Percentiles rank a stretch among this genome's conserved stretches.
Evolutionary conservation across 2,113 vertebrate genomes (phyloP).

Genomic region (Ondatra zibethicus): DNA sequence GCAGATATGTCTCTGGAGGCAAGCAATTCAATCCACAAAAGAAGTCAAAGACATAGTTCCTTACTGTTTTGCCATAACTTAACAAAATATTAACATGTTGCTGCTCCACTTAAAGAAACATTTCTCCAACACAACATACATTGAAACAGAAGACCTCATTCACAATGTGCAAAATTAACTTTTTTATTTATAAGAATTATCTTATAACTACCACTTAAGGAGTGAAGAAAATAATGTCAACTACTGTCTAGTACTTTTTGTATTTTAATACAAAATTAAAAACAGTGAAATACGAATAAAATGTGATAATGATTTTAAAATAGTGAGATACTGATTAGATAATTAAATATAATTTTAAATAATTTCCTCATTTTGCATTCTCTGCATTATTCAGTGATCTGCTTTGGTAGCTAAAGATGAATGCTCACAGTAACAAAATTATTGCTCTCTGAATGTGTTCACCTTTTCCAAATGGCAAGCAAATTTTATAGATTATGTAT

Average conservation of each 20-base stretch:
- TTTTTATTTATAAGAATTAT: neutral
- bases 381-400: neutral
- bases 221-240: neutral
- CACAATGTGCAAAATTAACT: neutral
- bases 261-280: neutral
- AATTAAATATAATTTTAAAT: neutral
- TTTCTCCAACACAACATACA: neutral
- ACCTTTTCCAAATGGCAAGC: neutral
- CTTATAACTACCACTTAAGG: neutral
- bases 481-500: neutral
- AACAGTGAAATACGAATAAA: neutral
- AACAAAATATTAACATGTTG: neutral
- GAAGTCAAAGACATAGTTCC: neutral
- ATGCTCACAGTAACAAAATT: neutral
- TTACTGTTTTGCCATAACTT: neutral
- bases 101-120: neutral
- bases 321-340: neutral
- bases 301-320: neutral
- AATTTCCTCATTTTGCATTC: neutral
- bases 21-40: neutral
- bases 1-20: neutral
- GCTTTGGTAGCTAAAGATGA: neutral
- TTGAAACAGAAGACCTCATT: neutral
- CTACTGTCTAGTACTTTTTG: neutral
- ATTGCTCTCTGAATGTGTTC: neutral